phyloP scores from a whole-genome alignment of 2,888 invertebrate species.

The Ornithoptera alexandrae region DNA sequence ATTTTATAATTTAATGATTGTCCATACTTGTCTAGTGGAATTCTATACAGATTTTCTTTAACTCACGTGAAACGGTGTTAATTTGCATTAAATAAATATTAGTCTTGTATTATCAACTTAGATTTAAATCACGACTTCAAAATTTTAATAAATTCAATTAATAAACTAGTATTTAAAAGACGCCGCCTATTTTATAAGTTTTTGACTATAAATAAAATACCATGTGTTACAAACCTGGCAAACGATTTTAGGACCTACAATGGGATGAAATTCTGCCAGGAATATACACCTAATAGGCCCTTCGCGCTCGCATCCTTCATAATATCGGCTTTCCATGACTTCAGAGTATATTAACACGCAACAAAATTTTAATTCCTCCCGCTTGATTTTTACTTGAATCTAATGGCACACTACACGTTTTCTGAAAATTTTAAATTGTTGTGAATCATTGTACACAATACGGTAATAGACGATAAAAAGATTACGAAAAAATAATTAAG shows the following conservation, averaged over 20 bases:
- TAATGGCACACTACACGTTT: neutral
- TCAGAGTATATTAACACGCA: constrained; percentile 33
- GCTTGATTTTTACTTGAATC: neutral
- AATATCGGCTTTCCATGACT: constrained; percentile 75
- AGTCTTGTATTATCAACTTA: no score
- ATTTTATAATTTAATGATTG: neutral
- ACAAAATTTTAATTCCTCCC: neutral
- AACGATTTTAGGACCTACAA: constrained; percentile 90
- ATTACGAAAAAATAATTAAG: neutral
- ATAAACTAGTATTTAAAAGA: no score
- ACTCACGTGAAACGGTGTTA: no score
- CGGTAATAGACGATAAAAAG: neutral
- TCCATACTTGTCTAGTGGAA: no score
- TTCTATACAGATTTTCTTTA: no score
- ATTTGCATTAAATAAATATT: no score
- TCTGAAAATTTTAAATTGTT: neutral
- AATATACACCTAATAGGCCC: constrained; percentile 91
- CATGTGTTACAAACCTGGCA: constrained; percentile 83
- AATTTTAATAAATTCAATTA: no score
- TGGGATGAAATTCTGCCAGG: constrained; percentile 87
- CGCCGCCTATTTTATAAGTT: no score
- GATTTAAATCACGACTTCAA: no score
- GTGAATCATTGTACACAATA: neutral
- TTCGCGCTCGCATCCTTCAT: constrained; percentile 84
- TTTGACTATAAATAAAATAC: neutral